Conservation (phyloP, 2,797 vertebrate genomes). For the Bovichtus variegatus region DNA sequence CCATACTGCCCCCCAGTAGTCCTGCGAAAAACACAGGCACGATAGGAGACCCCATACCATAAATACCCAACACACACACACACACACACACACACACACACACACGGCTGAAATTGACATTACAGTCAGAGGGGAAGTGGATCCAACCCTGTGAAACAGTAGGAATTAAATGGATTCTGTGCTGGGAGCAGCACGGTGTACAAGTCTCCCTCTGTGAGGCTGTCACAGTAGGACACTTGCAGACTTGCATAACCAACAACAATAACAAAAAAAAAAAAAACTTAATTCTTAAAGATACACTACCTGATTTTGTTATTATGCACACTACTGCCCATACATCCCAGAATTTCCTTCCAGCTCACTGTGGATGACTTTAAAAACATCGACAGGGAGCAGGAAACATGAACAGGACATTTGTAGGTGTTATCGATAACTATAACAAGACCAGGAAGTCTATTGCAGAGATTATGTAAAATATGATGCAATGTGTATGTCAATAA, state of each 20-base stretch:
- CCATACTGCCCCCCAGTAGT: slow-evolving; percentile 10
- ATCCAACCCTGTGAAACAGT: slow-evolving; percentile 74
- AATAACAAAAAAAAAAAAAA: slow-evolving; percentile 41
- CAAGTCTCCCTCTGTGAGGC: slow-evolving; percentile 72
- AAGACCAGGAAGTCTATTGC: slow-evolving; percentile 29
- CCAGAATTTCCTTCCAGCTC: slow-evolving; percentile 1
- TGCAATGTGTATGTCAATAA: slow-evolving; percentile 60
- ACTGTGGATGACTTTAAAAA: slow-evolving; percentile 30
- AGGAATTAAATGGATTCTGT: slow-evolving; percentile 76
- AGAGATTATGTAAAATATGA: slow-evolving; percentile 54
- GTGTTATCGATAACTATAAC: slow-evolving; percentile 21
- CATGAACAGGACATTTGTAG: slow-evolving; percentile 21
- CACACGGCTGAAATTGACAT: slow-evolving; percentile 63
- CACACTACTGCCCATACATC: slow-evolving; percentile 14
- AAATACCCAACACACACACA: slow-evolving; percentile 47
- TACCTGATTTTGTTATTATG: slow-evolving; percentile 45
- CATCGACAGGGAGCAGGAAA: slow-evolving; percentile 23
- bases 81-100: slow-evolving; percentile 33
- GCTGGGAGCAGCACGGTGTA: slow-evolving; percentile 67
- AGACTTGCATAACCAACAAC: slow-evolving; percentile 62
- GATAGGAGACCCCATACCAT: slow-evolving; percentile 35
- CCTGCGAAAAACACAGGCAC: slow-evolving; percentile 22
- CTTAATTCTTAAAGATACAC: slow-evolving; percentile 67
- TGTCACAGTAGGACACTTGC: slow-evolving; percentile 67
- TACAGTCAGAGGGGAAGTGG: slow-evolving; percentile 64